Percentiles rank a stretch among this genome's conserved stretches.
Conservation (phyloP, 2,113 vertebrate genomes). For the Nycticorax nycticorax region DNA sequence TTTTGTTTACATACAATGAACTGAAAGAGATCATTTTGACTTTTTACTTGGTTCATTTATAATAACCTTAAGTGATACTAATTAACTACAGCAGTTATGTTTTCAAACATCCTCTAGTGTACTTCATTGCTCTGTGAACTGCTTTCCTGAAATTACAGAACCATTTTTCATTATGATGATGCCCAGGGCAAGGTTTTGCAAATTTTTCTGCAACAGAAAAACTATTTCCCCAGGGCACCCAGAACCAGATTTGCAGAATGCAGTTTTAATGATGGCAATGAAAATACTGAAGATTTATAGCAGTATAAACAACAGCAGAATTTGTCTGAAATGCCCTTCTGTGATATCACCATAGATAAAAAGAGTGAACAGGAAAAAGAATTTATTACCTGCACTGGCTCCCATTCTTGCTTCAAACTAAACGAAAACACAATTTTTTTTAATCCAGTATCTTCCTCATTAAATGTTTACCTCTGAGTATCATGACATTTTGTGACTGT, state of each 20-base stretch:
- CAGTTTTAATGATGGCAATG: background rate
- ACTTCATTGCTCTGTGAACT: background rate
- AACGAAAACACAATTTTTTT: background rate
- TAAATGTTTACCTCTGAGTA: background rate
- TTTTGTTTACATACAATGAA: background rate
- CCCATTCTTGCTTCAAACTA: background rate
- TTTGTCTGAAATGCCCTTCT: background rate
- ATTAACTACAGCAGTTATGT: background rate
- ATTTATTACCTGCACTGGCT: background rate
- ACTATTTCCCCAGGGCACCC: background rate
- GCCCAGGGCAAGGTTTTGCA: background rate
- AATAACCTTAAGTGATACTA: background rate
- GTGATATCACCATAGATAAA: background rate
- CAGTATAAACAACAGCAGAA: background rate
- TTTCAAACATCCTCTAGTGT: background rate
- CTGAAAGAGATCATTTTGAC: background rate
- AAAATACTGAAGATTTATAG: background rate
- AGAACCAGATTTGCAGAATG: background rate
- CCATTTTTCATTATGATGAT: background rate
- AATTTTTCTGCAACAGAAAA: background rate
- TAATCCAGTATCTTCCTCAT: background rate
- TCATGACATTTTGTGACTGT: background rate
- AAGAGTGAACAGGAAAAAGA: background rate
- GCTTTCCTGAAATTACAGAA: background rate
- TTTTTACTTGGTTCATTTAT: background rate